Percentiles rank a stretch among this genome's conserved stretches.
These are phyloP conservation scores for Clostera curtula DNA, from an alignment of 2,888 invertebrate genomes.

Conservation along the genomic window DNA sequence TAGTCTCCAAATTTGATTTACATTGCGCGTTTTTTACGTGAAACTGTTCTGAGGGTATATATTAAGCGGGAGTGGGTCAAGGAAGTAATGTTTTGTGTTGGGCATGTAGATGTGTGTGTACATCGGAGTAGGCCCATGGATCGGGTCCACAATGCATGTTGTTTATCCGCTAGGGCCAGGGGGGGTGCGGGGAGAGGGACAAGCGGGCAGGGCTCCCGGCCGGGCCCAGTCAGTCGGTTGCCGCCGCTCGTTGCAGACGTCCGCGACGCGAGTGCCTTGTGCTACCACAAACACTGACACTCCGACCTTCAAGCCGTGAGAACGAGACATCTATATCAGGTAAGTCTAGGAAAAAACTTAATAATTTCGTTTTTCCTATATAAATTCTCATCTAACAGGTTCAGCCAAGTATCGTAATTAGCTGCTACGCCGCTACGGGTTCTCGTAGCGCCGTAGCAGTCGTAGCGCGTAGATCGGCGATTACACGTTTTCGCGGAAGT, in stretches of 20 bases:
- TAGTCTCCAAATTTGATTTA: slow-evolving; percentile 8
- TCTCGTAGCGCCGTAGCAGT: slow-evolving; percentile 27
- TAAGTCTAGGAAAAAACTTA: slow-evolving; percentile 38
- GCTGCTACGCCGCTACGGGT: slow-evolving; percentile 24
- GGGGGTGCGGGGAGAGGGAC: slow-evolving; percentile 25
- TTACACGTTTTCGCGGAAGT: slow-evolving; percentile 18
- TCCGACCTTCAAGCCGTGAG: slow-evolving; percentile 69
- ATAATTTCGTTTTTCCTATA: no score
- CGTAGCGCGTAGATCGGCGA: slow-evolving; percentile 19
- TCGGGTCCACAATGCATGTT: slow-evolving; percentile 72
- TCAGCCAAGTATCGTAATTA: slow-evolving; percentile 13
- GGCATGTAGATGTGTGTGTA: slow-evolving; percentile 37
- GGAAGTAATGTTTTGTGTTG: slow-evolving; percentile 20
- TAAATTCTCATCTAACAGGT: no score
- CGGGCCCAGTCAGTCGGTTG: slow-evolving; percentile 63
- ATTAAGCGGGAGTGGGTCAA: slow-evolving; percentile 21
- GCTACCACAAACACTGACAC: slow-evolving; percentile 43
- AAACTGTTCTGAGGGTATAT: neutral
- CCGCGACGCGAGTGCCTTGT: slow-evolving; percentile 55
- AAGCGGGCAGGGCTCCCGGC: slow-evolving; percentile 57
- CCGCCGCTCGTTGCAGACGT: slow-evolving; percentile 49
- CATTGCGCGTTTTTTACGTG: slow-evolving; percentile 19
- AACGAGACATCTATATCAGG: slow-evolving; percentile 69
- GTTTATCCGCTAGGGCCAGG: slow-evolving; percentile 68
- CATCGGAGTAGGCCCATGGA: slow-evolving; percentile 53